Percentiles rank a stretch among this genome's conserved stretches.
Conservation (phyloP, 2,888 invertebrate genomes). For the Eupithecia pulchellata region DNA sequence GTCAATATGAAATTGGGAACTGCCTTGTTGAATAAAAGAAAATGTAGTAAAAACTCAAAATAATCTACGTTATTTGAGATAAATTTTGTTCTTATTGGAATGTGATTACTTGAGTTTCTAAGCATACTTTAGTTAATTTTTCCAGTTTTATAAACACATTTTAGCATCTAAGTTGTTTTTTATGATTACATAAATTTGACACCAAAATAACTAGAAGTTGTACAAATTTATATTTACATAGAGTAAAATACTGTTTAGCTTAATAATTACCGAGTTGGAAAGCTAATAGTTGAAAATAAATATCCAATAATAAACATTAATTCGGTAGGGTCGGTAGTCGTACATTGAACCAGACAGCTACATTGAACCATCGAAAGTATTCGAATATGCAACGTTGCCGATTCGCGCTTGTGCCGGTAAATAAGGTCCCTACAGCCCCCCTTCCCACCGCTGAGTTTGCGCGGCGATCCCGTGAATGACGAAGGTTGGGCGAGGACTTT, state of each 20-base stretch:
- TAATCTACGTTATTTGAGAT: neutral
- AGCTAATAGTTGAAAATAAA: neutral
- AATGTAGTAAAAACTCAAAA: neutral
- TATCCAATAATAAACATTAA: too few relatives aligned
- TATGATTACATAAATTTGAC: neutral
- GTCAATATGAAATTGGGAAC: neutral
- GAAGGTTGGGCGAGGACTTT: too few relatives aligned
- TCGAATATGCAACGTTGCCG: too few relatives aligned
- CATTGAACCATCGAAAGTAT: too few relatives aligned
- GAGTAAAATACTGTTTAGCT: neutral
- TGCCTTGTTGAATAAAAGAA: neutral
- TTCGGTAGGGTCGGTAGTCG: too few relatives aligned
- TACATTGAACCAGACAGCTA: too few relatives aligned
- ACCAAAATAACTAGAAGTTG: conserved; percentile 1
- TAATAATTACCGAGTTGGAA: neutral
- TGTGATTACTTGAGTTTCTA: neutral
- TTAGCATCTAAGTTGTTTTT: neutral
- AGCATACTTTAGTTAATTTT: neutral
- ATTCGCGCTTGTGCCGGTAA: too few relatives aligned
- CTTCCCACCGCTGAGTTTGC: too few relatives aligned
- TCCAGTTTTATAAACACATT: neutral
- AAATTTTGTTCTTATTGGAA: neutral
- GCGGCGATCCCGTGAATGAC: too few relatives aligned
- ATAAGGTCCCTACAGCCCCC: too few relatives aligned
- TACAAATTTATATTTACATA: neutral